Base-by-base conservation (phyloP, 2,888 invertebrate genomes). In the Leptopilina myrica region DNA sequence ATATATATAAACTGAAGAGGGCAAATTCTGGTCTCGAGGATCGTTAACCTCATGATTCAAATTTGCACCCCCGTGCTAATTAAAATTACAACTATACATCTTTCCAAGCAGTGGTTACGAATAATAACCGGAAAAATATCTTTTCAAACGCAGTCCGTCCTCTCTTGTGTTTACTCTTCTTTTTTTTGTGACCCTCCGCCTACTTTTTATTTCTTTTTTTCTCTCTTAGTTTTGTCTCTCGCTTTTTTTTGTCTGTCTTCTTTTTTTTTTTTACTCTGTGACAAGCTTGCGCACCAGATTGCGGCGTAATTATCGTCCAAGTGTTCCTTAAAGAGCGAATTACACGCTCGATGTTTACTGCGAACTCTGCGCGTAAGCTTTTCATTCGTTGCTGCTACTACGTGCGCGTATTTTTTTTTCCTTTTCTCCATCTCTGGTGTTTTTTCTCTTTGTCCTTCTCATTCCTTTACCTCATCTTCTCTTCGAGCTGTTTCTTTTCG, bases 241-340 rank as follows among this genome's bases (percentile, higher is more conserved):
- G 2, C 4, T 33, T 3, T 14, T 8, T 76, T 49, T 33, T 43
- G 43, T 76, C 49, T 11, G 9, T 11, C 49, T 49, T 6, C 2
- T 43, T 43, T 1, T 43, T 43, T 43, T 43, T 43, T 79, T 76
- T 80, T 65, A 66, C 67, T 75, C 59, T 8, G 43, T 33, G 77
- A 79, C 79, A 77, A 79, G 76, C 79, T 79, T 80, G 82, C 78
- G 80, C 80, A 82, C 79, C 76, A 78, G 77, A 82, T 81, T 76
- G 66, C 78, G 49, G 75, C 79, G 82, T 87, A 84, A 84, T 87
- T 87, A 87, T 85, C 82, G 85, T 82, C 84, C 85, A 86, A 87
- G 85, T 85, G 90, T 91, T 91, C 90, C 91, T 90, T 91, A 91
- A 91, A 91, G 91, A 91, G 91, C 90, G 88, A 91, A 91, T 91